Evolutionary conservation across 1,140 invertebrate species (phyloP).

Genomic region (Prorops nasuta): DNA sequence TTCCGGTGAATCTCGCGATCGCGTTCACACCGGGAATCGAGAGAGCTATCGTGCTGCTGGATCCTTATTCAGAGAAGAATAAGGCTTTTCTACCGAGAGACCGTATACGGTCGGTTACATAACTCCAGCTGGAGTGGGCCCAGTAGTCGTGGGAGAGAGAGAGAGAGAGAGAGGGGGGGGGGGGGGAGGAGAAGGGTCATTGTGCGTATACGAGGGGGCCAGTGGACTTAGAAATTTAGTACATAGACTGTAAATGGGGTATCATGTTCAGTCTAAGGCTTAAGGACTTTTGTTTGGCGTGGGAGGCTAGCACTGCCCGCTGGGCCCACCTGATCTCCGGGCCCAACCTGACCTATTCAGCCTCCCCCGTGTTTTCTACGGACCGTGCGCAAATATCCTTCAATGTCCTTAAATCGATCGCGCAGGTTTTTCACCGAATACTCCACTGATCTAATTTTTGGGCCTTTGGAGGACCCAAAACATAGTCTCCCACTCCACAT

Average conservation of each 20-base stretch:
- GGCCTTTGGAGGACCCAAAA: too few relatives aligned
- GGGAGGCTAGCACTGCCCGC: slow-evolving; percentile 48
- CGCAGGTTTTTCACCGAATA: too few relatives aligned
- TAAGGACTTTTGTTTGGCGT: slow-evolving; percentile 57
- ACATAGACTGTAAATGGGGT: slow-evolving; percentile 53
- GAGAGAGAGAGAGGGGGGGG: neutral
- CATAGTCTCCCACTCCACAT: too few relatives aligned
- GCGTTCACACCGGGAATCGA: slow-evolving; percentile 22
- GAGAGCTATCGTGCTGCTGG: slow-evolving; percentile 27
- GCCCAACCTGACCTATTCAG: slow-evolving; percentile 34
- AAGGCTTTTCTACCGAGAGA: slow-evolving; percentile 19
- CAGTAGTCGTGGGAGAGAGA: slow-evolving; percentile 1
- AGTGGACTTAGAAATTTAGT: slow-evolving; percentile 53
- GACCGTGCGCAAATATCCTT: neutral
- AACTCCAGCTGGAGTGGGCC: slow-evolving; percentile 19
- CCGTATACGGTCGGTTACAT: slow-evolving; percentile 27
- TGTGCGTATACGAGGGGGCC: slow-evolving; percentile 8
- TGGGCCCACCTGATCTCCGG: slow-evolving; percentile 26
- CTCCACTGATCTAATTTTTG: too few relatives aligned
- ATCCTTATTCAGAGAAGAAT: slow-evolving; percentile 25
- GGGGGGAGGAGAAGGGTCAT: neutral
- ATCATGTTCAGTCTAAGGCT: slow-evolving; percentile 57
- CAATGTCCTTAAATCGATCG: too few relatives aligned
- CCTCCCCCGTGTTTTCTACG: slow-evolving; percentile 21
- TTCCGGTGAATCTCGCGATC: too few relatives aligned